phyloP scores from a whole-genome alignment of 1,140 invertebrate genomes.

The Helicoverpa armigera region DNA sequence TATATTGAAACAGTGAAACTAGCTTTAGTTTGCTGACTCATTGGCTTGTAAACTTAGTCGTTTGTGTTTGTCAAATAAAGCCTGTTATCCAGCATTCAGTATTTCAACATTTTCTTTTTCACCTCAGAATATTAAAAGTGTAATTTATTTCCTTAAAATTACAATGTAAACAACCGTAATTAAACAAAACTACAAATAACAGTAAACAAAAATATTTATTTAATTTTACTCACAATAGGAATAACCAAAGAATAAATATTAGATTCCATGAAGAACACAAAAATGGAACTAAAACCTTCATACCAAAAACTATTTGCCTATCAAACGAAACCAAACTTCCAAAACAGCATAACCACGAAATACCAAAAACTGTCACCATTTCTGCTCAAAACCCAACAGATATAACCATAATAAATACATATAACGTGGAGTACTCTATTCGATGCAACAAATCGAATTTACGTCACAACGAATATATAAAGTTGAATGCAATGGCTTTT shows the following conservation, averaged over 20 bases:
- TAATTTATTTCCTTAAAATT: too few species aligned
- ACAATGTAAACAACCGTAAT: too few species aligned
- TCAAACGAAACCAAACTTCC: neutral
- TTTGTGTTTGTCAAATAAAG: too few species aligned
- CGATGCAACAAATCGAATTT: conserved; percentile 45
- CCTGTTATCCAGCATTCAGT: too few species aligned
- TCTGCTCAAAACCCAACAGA: neutral
- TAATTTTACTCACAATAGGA: neutral
- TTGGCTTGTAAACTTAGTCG: too few species aligned
- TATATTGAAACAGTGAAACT: neutral
- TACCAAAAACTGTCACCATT: conserved; percentile 27
- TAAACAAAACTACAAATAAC: too few species aligned
- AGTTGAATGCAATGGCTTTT: conserved; percentile 33
- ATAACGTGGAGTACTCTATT: conserved; percentile 19
- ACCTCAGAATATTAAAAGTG: too few species aligned
- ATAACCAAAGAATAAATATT: neutral
- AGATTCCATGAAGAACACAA: neutral
- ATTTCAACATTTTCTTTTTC: too few species aligned
- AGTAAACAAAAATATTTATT: too few species aligned
- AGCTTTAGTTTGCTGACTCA: too few species aligned
- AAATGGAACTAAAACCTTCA: neutral
- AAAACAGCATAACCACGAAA: neutral
- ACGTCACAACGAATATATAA: conserved; percentile 32
- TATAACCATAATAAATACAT: conserved; percentile 30
- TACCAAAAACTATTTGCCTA: neutral